phyloP scores from a whole-genome alignment of 1,140 invertebrate species.

The Contarinia nasturtii region DNA sequence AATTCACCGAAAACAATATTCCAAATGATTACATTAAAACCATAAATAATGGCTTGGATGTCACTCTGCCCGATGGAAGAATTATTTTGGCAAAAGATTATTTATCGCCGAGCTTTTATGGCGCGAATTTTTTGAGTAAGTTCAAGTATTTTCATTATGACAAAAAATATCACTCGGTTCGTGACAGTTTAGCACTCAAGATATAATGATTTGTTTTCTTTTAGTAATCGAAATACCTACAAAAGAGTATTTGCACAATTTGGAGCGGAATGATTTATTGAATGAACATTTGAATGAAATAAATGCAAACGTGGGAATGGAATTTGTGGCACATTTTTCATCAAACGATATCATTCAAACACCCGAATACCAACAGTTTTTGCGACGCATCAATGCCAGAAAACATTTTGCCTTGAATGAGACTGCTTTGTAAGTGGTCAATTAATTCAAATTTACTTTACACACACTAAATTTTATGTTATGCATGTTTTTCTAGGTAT shows the following conservation, averaged over 20 bases:
- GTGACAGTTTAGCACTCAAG: no score
- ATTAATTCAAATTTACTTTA: no score
- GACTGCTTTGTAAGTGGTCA: constrained; percentile 53
- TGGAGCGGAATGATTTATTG: constrained; percentile 28
- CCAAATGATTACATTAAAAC: no score
- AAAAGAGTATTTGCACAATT: constrained; percentile 40
- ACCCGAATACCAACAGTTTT: constrained; percentile 46
- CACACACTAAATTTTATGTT: no score
- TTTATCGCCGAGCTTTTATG: constrained; percentile 44
- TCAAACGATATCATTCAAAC: constrained; percentile 44
- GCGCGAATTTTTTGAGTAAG: constrained; percentile 51
- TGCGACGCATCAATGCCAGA: constrained; percentile 42
- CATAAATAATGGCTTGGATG: constrained; percentile 54
- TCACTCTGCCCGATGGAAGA: constrained; percentile 54
- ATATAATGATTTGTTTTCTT: no score
- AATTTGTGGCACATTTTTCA: constrained; percentile 71
- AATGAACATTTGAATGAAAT: constrained; percentile 34
- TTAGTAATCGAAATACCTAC: constrained; percentile 67
- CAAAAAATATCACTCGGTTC: constrained; percentile 8
- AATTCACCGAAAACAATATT: no score
- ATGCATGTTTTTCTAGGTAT: constrained; percentile 47
- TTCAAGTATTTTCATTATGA: constrained; percentile 2
- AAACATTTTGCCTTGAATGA: constrained; percentile 32
- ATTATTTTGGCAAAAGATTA: constrained; percentile 62
- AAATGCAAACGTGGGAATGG: constrained; percentile 24